phyloP scores from a whole-genome alignment of 1,140 invertebrate species.

The Andrena cerasifolii region DNA sequence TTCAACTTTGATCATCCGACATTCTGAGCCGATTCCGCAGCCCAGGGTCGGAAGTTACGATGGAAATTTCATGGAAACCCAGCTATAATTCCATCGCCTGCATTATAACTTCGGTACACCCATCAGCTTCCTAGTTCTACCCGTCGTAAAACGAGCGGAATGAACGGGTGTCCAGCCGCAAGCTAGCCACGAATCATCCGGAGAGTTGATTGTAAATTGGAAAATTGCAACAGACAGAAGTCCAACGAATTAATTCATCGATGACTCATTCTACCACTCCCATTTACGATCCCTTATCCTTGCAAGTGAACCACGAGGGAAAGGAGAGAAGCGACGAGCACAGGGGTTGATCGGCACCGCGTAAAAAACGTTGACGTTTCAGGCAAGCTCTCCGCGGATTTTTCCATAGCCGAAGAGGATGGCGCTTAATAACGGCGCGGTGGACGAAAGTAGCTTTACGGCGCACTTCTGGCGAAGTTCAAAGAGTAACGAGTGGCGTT shows the following conservation, averaged over 20 bases:
- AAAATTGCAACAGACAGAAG: too few relatives aligned
- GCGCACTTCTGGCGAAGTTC: conserved; percentile 47
- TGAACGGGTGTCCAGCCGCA: background rate
- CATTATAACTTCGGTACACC: conserved; percentile 40
- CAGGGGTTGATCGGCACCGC: too few relatives aligned
- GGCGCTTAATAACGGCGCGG: conserved; percentile 6
- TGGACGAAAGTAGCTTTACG: conserved; percentile 43
- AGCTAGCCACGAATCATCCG: background rate
- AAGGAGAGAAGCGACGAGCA: too few relatives aligned
- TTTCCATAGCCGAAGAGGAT: background rate
- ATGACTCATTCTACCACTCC: too few relatives aligned
- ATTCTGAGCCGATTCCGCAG: conserved; percentile 37
- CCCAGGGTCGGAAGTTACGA: conserved; percentile 40
- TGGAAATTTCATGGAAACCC: conserved; percentile 41
- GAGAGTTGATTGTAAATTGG: too few relatives aligned
- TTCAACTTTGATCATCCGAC: conserved; percentile 44
- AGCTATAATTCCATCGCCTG: conserved; percentile 40
- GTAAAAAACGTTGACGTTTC: too few relatives aligned
- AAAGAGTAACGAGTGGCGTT: conserved; percentile 54
- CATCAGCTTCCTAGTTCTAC: conserved; percentile 11
- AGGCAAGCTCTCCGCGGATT: too few relatives aligned
- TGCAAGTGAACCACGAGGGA: too few relatives aligned
- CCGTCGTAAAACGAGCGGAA: conserved; percentile 27
- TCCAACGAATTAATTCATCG: too few relatives aligned
- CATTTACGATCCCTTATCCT: too few relatives aligned